Evolutionary conservation across 2,113 vertebrate species (phyloP).

Genomic region (Platysteira castanea): DNA sequence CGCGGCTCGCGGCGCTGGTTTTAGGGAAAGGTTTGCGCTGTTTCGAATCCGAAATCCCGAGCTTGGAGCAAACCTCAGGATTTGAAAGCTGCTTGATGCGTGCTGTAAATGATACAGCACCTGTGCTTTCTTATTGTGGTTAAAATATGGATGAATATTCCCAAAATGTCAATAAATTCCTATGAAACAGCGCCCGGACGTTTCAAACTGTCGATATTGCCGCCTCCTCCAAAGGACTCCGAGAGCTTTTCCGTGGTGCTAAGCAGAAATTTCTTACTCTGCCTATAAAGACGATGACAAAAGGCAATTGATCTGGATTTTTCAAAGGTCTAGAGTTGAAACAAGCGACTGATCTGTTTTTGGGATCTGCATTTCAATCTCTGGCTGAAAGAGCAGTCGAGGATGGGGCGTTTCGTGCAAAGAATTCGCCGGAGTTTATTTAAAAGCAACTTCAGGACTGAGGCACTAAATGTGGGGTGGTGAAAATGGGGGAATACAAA

Average conservation of each 20-base stretch:
- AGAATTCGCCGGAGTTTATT: neutral
- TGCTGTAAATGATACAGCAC: neutral
- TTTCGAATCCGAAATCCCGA: rapidly evolving
- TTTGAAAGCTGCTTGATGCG: neutral
- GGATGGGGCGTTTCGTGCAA: constrained; percentile 19
- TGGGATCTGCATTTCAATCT: constrained; percentile 65
- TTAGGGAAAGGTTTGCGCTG: neutral
- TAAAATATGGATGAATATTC: neutral
- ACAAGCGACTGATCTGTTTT: constrained; percentile 47
- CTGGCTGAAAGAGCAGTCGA: neutral
- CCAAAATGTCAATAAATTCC: neutral
- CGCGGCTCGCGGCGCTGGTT: neutral
- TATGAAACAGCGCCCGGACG: rapidly evolving
- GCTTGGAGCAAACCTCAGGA: neutral
- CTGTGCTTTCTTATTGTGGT: neutral
- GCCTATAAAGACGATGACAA: constrained; percentile 15
- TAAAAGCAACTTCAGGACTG: neutral
- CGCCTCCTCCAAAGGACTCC: neutral
- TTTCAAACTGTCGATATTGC: neutral
- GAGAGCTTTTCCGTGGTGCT: neutral
- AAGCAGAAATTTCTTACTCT: constrained; percentile 17
- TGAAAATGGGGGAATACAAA: neutral
- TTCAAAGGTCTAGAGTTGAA: constrained; percentile 65
- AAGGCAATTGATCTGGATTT: constrained; percentile 65
- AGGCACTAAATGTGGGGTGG: neutral